Percentiles rank a stretch among this genome's conserved stretches.
Conservation (phyloP, 2,797 vertebrate genomes). For the Micrastur ruficollis region DNA sequence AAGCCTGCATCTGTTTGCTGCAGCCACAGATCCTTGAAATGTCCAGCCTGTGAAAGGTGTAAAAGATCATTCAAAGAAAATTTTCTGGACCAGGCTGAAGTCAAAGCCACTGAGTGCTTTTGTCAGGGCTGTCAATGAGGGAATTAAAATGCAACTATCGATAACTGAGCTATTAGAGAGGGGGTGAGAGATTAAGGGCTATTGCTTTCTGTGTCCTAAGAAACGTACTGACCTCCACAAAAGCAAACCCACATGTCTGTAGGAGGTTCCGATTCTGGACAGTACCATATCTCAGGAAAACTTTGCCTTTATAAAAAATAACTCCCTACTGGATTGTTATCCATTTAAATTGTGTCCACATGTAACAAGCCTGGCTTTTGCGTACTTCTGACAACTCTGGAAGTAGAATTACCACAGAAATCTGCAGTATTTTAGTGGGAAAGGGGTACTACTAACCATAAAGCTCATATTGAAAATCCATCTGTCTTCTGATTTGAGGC, state of each 20-base stretch:
- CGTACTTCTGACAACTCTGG: neutral
- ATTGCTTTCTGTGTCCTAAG: neutral
- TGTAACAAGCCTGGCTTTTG: neutral
- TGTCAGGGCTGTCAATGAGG: neutral
- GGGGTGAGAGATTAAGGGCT: neutral
- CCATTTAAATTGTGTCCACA: conserved; percentile 7
- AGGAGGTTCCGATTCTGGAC: neutral
- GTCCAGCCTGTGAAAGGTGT: neutral
- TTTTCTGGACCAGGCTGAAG: neutral
- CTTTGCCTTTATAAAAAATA: neutral
- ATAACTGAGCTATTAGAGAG: neutral
- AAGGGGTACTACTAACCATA: neutral
- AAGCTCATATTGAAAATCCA: conserved; percentile 26
- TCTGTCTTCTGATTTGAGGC: neutral
- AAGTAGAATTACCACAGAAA: conserved; percentile 23
- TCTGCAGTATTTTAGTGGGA: neutral
- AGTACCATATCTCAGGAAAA: neutral
- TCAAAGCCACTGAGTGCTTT: neutral
- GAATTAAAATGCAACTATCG: neutral
- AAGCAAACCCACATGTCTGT: neutral
- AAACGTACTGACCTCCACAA: neutral
- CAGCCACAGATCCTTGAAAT: neutral
- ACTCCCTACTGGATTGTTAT: neutral
- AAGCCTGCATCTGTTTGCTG: neutral
- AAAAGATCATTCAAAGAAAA: neutral